Base-by-base conservation (phyloP, 2,113 vertebrate species). In the Anas platyrhynchos region DNA sequence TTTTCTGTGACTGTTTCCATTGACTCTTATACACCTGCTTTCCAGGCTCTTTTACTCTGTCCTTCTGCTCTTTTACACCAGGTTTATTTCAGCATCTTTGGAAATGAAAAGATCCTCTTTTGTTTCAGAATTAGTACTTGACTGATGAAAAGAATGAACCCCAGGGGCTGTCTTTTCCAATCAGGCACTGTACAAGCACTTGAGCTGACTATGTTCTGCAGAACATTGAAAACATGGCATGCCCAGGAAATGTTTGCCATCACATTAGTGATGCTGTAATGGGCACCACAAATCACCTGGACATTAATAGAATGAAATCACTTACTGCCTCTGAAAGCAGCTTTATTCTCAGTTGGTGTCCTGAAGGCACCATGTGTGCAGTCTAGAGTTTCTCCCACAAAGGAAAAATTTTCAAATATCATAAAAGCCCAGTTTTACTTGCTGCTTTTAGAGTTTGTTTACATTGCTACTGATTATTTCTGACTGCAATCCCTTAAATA, bases 241-340 rank as follows among this genome's bases (percentile, higher is more conserved):
- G 90, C 95, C 96, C 86, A 72, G 97, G 97, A 97, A 98, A 97
- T 96, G 96, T 97, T 98, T 97, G 95, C 97, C 55, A 88, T 96
- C 97, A 95, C 96, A 91, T 97, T 98, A 96, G 97, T 95, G 96
- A 97, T 97, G 98, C 96, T 96, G 96, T 97, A 97, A 98, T 97
- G 93, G 97, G 96, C 97, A 97, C 95, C 97, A 97, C 97, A 95
- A 97, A 96, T 98, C 98, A 97, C 97, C 96, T 97, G 97, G 95
- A 97, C 95, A 36, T 97, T 97, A 97, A 96, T 96, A 96, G 97
- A 97, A 97, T 94, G 96, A 97, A 98, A 96, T 98, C 96, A 97
- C 96, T 97, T 89, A 96, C 95, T 94, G 94, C 95, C 95, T 95
- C 96, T 97, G 97, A 97, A 95, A 97, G 96, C 92, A 92, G 97